Base-by-base conservation (phyloP, 2,113 vertebrate genomes). In the Zingel zingel region DNA sequence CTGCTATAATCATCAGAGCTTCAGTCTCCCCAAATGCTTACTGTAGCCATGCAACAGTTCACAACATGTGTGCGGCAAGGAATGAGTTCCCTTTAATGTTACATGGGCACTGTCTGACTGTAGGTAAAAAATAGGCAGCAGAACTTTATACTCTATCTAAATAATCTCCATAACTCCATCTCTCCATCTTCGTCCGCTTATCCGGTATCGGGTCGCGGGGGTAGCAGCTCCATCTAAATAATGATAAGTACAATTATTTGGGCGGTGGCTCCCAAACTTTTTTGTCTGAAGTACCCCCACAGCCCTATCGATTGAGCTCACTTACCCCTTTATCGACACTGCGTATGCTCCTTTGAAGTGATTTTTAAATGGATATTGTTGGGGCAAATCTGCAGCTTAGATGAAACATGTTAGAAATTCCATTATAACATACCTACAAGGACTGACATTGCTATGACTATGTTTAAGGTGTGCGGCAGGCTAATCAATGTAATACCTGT, bases 401-500 rank as follows among this genome's bases (percentile, higher is more conserved):
- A 48, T 47, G 58, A 73, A 57, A 71, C 16, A 13, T 12, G 16
- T 25, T 30, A 43, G 7, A 30, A 25, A 27, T 64, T 53, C 54
- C 27, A 58, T n/a, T 15, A 11, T 19, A 10, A 23, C 36, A 39
- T 25, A 39, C 6, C 54, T 14, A 54, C 3, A 6, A 13, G 15
- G 64, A 62, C 11, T 51, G 56, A 66, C 39, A 12, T 43, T 7
- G 9, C 25, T 54, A n/a, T 27, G 64, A 72, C 16, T 36, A 30
- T 39, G 23, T 50, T 30, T 48, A 33, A 59, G 27, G 48, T 78
- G 72, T 74, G 33, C 62, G 74, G 66, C 70, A 39, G 53, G 36
- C 59, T 54, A 64, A 33, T 66, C 59, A 65, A 68, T 67, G 58
- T 27, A 68, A 70, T 74, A 77, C 81, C 6, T n/a, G 23, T 25